These are phyloP conservation scores for Notarius lentiginosus DNA, from an alignment of 2,113 vertebrate genomes.

Conservation along the genomic window DNA sequence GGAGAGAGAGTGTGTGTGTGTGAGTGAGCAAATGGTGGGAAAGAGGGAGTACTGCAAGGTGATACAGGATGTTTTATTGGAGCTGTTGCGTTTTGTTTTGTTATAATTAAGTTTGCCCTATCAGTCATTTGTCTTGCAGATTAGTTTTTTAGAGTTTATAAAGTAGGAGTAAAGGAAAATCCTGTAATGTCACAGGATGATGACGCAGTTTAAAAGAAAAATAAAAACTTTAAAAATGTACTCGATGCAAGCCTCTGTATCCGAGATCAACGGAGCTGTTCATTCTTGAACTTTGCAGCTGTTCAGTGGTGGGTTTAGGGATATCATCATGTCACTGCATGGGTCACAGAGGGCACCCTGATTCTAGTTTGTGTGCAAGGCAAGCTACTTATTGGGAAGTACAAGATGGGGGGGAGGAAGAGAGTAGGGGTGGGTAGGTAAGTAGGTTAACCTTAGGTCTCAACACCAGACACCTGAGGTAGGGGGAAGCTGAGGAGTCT, in stretches of 20 bases:
- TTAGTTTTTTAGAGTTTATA: constrained; percentile 58
- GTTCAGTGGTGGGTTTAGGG: too few relatives aligned
- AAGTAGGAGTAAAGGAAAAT: constrained; percentile 52
- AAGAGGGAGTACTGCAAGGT: constrained; percentile 16
- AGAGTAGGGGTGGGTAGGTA: too few relatives aligned
- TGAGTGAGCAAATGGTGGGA: background rate
- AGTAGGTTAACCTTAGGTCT: too few relatives aligned
- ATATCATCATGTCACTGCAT: too few relatives aligned
- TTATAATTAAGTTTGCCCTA: constrained; percentile 51
- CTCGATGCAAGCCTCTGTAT: background rate
- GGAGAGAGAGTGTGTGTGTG: background rate
- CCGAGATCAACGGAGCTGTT: background rate
- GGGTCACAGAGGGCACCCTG: too few relatives aligned
- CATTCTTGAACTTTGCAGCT: background rate
- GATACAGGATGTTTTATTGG: constrained; percentile 41
- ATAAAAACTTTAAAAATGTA: background rate
- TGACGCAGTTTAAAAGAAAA: background rate
- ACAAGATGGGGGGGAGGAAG: too few relatives aligned
- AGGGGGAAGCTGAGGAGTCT: too few relatives aligned
- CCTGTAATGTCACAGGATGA: constrained; percentile 28
- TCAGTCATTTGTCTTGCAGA: constrained; percentile 47
- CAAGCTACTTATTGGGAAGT: too few relatives aligned
- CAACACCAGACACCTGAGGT: too few relatives aligned
- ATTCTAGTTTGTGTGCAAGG: too few relatives aligned
- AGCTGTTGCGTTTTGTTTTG: constrained; percentile 37